Conservation (phyloP, 2,113 vertebrate species). For the Athene noctua region DNA sequence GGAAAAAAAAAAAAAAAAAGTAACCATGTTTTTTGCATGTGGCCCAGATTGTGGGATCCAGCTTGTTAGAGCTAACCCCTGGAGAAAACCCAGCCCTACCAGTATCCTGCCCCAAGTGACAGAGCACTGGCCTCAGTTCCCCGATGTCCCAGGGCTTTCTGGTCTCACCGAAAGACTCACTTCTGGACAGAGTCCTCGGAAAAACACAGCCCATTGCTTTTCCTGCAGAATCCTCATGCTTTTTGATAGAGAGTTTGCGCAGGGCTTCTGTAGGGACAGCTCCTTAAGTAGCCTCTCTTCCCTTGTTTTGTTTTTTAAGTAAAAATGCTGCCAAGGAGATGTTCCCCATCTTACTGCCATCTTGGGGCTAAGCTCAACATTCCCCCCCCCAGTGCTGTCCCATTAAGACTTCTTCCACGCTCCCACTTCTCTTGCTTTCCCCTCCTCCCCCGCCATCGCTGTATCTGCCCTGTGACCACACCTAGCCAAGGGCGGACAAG, state of each 20-base stretch:
- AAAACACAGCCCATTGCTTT: not conserved
- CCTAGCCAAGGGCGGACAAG: not conserved
- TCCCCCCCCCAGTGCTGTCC: not conserved
- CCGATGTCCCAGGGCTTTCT: not conserved
- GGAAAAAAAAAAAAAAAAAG: not conserved
- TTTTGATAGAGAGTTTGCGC: not conserved
- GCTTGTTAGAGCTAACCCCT: not conserved
- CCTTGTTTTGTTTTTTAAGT: not conserved
- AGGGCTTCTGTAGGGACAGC: not conserved
- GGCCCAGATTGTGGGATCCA: not conserved
- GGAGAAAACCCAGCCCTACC: not conserved
- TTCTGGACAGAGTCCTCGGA: not conserved
- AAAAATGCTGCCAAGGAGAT: not conserved
- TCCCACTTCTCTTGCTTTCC: not conserved
- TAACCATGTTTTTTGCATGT: not conserved
- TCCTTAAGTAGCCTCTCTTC: not conserved
- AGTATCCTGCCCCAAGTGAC: not conserved
- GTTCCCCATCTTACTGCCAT: accelerated
- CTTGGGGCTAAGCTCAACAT: not conserved
- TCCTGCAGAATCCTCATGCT: not conserved
- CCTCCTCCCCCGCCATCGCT: not conserved
- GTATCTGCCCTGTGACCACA: not conserved
- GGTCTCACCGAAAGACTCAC: not conserved
- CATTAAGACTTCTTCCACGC: not conserved
- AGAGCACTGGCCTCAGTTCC: not conserved